Evolutionary conservation across 2,113 vertebrate genomes (phyloP), one percentile per base, ranked within the genome.

Genomic region (Indicator maculatus): DNA sequence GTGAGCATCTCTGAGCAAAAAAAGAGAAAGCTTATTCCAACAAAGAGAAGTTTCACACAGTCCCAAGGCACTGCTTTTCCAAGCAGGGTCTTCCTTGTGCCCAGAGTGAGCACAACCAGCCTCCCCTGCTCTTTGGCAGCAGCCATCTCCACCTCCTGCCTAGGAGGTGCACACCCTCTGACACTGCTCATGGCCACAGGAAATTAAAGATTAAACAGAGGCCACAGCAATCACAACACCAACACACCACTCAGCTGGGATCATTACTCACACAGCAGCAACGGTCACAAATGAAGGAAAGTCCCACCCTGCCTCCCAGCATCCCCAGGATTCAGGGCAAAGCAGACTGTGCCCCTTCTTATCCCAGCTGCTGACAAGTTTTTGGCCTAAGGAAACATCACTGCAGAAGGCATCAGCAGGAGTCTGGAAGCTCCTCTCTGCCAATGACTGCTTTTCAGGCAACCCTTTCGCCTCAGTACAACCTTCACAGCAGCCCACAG

Each of bases 91-190:
- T 78, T 58, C 38, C 44, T 15, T 50, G 27, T 8, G 11, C 64
- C 23, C 75, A 39, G 31, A 12, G 13, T 55, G 16, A 44, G 8
- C 19, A 69, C 30, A 79, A 61, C 2, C 7, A 16, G 30, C 50
- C 64, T 44, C 16, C 81, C 38, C 64, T 33, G 60, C 67, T 91
- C 74, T 67, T 79, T 18, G 13, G 13, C 26, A 60, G 58, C 70
- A 18, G 53, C 53, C 30, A 18, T 5, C 67, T 80, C 79, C 26
- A 76, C 0, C 52, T 65, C n/a, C 58, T 7, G 5, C 69, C 66
- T 44, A 47, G 26, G 28, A 41, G 0, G 1, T 8, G 1, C 0
- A 1, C 11, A 50, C 39, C 7, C 45, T 63, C 86, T 9, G 31
- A 77, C 0, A 0, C 16, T 45, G 21, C 66, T 69, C 69, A 45